Evolutionary conservation across 2,888 invertebrate genomes (phyloP).

Genomic region (Germaria angustata): DNA sequence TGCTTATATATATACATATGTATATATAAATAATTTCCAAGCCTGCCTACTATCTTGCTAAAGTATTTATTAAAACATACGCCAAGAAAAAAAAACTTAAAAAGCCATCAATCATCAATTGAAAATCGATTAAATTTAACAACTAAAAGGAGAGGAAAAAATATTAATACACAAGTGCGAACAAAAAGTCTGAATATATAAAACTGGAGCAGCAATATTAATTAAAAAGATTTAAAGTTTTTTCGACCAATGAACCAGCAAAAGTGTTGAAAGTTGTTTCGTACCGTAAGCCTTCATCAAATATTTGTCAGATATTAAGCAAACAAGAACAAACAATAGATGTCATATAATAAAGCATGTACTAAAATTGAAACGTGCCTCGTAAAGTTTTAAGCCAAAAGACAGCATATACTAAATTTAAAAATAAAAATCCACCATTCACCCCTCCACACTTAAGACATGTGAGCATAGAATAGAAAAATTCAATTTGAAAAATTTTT

Average conservation of each 20-base stretch:
- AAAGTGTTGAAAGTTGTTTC: constrained; percentile 33
- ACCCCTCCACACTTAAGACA: constrained; percentile 1
- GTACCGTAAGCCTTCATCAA: constrained; percentile 12
- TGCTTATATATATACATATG: too few relatives aligned
- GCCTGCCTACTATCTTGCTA: constrained; percentile 1
- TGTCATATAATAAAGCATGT: neutral
- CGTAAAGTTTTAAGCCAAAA: neutral
- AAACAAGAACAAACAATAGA: neutral
- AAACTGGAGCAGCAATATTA: constrained; percentile 42
- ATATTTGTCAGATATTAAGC: neutral
- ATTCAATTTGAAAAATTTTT: constrained; percentile 24
- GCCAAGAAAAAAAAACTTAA: neutral
- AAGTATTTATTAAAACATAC: neutral
- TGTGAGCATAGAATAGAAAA: constrained; percentile 1
- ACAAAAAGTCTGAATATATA: neutral
- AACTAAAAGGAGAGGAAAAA: neutral
- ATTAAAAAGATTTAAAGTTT: constrained; percentile 7
- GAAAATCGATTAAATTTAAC: constrained; percentile 47
- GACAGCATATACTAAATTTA: neutral
- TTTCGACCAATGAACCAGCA: neutral
- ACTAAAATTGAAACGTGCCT: constrained; percentile 19
- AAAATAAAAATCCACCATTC: neutral
- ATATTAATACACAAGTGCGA: neutral
- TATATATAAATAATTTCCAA: too few relatives aligned
- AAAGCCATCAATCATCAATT: constrained; percentile 47